Evolutionary conservation across 1,140 invertebrate genomes (phyloP), one percentile per base, ranked within the genome.

Genomic region (Drosophila setifemur): DNA sequence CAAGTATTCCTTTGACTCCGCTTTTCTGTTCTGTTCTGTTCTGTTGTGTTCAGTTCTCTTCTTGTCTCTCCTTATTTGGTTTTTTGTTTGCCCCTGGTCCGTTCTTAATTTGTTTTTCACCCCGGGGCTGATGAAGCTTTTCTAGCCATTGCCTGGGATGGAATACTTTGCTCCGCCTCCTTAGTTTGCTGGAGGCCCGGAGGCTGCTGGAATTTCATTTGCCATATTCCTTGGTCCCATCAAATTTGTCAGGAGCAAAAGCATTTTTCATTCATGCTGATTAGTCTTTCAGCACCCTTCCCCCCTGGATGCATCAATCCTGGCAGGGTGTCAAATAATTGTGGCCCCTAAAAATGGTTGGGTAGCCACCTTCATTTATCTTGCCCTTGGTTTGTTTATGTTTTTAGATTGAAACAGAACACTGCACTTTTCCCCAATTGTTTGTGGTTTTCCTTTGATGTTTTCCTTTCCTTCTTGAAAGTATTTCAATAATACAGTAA

Each of bases 261-360:
- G 42, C 48, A 48, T 64, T 48, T 64, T 64, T 47, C 58, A 63
- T 63, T 49, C 33, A 64, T 64, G 33, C 64, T 64, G 60, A 64
- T 64, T 64, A 64, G 57, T 63, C 57, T 16, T n/a, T 11, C 28
- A 23, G 9, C 47, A 8, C 35, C 28, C 6, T 11, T 33, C 1
- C 0, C 7, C 7, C n/a, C 8, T 12, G 19, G 12, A 1, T 9
- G 14, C 47, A 48, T 18, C 28, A 12, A 14, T 28, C n/a, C 11
- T 6, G 4, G 39, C 19, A 14, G 6, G 19, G 23, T 23, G 14
- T 54, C 48, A 54, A 29, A 18, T 31, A 49, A 48, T 47, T n/a
- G n/a, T n/a, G n/a, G n/a, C n/a, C n/a, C n/a, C n/a, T n/a, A n/a
- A n/a, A n/a, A n/a, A n/a, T n/a, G n/a, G n/a, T n/a, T n/a, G n/a